Percentiles rank a stretch among this genome's conserved stretches.
Conservation (phyloP, 2,113 vertebrate species). For the Tiliqua scincoides region DNA sequence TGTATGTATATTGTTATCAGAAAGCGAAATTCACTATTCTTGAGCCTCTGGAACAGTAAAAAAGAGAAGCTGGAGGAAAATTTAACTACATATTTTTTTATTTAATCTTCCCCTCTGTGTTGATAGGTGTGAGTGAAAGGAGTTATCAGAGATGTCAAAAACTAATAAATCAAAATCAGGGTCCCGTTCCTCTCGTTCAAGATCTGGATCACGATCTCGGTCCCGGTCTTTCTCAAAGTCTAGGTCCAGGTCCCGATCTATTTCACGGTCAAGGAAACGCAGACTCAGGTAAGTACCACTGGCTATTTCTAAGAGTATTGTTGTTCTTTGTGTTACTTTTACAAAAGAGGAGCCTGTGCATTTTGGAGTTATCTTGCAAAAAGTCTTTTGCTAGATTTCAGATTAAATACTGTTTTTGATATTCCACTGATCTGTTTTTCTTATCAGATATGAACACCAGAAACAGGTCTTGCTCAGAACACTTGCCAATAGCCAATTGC, state of each 20-base stretch:
- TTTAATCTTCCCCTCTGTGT: slow-evolving; percentile 36
- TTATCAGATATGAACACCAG: no score
- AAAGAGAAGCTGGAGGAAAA: neutral
- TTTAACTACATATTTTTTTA: neutral
- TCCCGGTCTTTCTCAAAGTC: slow-evolving; percentile 91
- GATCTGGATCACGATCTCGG: slow-evolving; percentile 87
- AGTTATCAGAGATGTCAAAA: slow-evolving; percentile 88
- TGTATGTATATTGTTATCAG: neutral
- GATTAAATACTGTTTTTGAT: neutral
- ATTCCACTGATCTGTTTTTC: neutral
- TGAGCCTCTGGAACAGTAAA: slow-evolving; percentile 10
- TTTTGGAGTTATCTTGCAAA: slow-evolving; percentile 16
- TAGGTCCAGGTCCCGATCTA: slow-evolving; percentile 87
- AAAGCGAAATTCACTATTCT: slow-evolving; percentile 15
- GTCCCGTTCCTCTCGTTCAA: slow-evolving; percentile 87
- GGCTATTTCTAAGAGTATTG: neutral
- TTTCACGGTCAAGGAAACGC: slow-evolving; percentile 91
- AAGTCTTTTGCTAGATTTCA: slow-evolving; percentile 5
- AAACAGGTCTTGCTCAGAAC: no score
- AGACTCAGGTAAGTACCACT: slow-evolving; percentile 85
- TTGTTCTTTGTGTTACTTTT: neutral
- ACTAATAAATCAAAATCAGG: slow-evolving; percentile 91
- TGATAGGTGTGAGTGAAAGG: slow-evolving; percentile 67
- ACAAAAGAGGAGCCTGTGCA: slow-evolving; percentile 5
- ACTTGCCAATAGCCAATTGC: no score